Percentiles rank a stretch among this genome's conserved stretches.
Conservation (phyloP, 2,888 invertebrate species). For the Nudaria mundana region DNA sequence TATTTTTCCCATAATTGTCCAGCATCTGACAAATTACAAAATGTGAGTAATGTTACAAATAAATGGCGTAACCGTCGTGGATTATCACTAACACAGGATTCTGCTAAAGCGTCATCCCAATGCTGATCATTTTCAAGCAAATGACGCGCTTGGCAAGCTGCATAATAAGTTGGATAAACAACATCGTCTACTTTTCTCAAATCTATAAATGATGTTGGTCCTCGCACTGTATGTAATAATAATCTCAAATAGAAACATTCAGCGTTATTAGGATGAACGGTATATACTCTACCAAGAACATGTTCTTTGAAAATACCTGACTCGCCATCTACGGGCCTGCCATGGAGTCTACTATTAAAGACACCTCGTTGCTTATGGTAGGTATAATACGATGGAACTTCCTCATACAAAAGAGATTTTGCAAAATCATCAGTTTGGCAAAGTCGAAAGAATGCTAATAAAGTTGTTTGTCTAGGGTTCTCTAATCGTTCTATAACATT, state of each 20-base stretch:
- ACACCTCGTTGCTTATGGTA: slow-evolving; percentile 2
- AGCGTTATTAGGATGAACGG: neutral
- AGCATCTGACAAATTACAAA: slow-evolving; percentile 7
- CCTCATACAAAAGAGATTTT: neutral
- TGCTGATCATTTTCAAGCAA: slow-evolving; percentile 38
- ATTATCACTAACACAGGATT: slow-evolving; percentile 25
- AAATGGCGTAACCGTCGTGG: slow-evolving; percentile 15
- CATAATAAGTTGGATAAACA: slow-evolving; percentile 29
- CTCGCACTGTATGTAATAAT: neutral
- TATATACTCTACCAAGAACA: neutral
- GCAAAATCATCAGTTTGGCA: slow-evolving; percentile 2
- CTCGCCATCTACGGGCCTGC: neutral
- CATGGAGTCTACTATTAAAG: slow-evolving; percentile 1
- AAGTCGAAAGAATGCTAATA: slow-evolving; percentile 4
- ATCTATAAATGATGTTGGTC: neutral
- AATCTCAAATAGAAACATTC: neutral
- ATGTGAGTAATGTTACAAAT: slow-evolving; percentile 1
- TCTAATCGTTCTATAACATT: slow-evolving; percentile 1
- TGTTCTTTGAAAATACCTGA: neutral
- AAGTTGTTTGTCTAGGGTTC: slow-evolving; percentile 1
- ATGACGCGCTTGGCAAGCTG: slow-evolving; percentile 26
- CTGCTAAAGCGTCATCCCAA: slow-evolving; percentile 32
- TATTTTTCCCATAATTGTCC: slow-evolving; percentile 7
- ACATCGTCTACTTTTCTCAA: slow-evolving; percentile 31
- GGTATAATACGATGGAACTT: neutral